Conservation (phyloP, 1,140 invertebrate species). For the Drosophila pallidifrons region DNA sequence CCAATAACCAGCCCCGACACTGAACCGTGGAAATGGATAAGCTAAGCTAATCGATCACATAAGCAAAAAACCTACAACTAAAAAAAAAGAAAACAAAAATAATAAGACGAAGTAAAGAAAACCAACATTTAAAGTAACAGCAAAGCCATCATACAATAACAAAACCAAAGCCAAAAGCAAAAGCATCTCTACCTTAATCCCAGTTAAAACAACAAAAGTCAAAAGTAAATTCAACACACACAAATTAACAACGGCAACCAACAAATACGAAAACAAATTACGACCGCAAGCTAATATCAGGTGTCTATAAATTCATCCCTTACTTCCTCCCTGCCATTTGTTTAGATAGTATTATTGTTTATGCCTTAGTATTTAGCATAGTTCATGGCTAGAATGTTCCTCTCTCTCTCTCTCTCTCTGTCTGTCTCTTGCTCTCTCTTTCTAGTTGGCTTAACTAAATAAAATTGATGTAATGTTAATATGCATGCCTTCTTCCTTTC, state of each 20-base stretch:
- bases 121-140: conserved; percentile 1
- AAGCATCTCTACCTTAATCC: conserved; percentile 29
- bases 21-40: conserved; percentile 93
- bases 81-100: conserved; percentile 32
- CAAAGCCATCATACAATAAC: conserved; percentile 18
- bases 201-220: conserved; percentile 29
- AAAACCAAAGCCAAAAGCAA: conserved; percentile 8
- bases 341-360: conserved; percentile 17
- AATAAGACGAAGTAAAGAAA: conserved; percentile 28
- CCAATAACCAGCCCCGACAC: conserved; percentile 92
- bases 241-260: conserved; percentile 21
- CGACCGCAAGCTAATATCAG: conserved; percentile 49
- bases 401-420: not conserved
- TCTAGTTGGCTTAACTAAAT: no score
- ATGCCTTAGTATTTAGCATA: conserved; percentile 8
- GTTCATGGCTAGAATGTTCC: not conserved
- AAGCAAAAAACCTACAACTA: conserved; percentile 33
- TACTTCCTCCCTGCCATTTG: conserved; percentile 8
- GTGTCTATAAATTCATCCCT: conserved; percentile 51
- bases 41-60: conserved; percentile 72
- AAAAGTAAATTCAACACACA: conserved; percentile 32
- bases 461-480: not conserved
- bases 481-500: conserved; percentile 3
- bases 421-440: not conserved
- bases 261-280: conserved; percentile 1